Evolutionary conservation across 2,797 vertebrate genomes (phyloP).

Genomic region (Lindbergichthys nudifrons): DNA sequence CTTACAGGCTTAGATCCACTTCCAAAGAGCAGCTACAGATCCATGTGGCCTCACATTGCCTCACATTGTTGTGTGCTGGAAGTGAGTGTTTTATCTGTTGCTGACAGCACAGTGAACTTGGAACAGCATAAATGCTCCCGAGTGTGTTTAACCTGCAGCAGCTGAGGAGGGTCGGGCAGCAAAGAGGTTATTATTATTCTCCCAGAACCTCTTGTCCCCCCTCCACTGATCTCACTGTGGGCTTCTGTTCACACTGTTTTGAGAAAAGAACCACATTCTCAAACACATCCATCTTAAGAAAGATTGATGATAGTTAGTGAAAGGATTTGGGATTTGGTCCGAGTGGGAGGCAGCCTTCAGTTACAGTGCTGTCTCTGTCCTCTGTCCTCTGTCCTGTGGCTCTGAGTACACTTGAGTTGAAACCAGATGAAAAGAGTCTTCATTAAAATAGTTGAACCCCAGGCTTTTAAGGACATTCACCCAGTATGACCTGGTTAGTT

Average conservation of each 20-base stretch:
- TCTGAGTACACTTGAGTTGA: not conserved
- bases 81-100: not conserved
- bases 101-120: not conserved
- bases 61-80: not conserved
- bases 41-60: not conserved
- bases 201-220: conserved; percentile 2
- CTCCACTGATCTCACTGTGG: conserved; percentile 6
- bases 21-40: not conserved
- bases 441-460: not conserved
- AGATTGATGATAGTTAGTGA: not conserved
- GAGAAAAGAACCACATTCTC: conserved; percentile 5
- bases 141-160: conserved; percentile 9
- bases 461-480: not conserved
- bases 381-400: not conserved
- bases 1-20: no score
- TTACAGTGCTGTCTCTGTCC: not conserved
- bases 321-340: conserved; percentile 3
- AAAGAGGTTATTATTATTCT: not conserved
- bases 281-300: not conserved
- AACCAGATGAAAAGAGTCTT: conserved; percentile 6
- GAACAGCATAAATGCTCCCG: not conserved
- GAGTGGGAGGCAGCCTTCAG: not conserved
- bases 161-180: not conserved
- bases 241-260: conserved; percentile 3
- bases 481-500: not conserved